Conservation (phyloP, 2,888 invertebrate species). For the Pasiphila rectangulata region DNA sequence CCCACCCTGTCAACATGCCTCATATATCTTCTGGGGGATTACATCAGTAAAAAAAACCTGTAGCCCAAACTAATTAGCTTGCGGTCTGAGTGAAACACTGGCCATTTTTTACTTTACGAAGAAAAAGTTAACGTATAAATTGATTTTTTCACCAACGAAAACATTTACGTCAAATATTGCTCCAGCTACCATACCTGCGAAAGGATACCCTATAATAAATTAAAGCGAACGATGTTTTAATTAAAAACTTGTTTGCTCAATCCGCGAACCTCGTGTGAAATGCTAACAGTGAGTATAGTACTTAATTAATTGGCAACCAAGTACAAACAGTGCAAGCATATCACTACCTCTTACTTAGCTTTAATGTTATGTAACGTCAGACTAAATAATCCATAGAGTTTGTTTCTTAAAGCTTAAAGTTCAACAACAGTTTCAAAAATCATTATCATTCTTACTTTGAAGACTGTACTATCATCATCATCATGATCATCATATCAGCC, state of each 20-base stretch:
- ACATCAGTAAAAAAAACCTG: no score
- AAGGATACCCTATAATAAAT: slow-evolving; percentile 29
- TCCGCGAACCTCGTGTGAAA: slow-evolving; percentile 34
- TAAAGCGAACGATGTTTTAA: slow-evolving; percentile 38
- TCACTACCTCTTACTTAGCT: neutral
- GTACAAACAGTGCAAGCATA: neutral
- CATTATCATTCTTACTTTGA: no score
- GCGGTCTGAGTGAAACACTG: no score
- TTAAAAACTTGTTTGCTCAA: slow-evolving; percentile 48
- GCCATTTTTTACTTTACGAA: neutral
- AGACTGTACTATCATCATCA: slow-evolving; percentile 11
- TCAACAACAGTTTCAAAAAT: no score
- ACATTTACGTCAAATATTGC: neutral
- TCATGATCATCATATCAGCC: no score
- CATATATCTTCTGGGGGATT: no score
- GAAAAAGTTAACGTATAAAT: neutral
- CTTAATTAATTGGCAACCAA: slow-evolving; percentile 36
- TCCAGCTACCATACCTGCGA: slow-evolving; percentile 2
- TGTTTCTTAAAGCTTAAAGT: no score
- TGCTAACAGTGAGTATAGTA: slow-evolving; percentile 35
- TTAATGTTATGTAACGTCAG: no score
- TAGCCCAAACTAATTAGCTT: no score
- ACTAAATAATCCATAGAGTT: no score
- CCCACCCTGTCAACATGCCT: no score
- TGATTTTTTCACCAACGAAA: neutral